Conservation (phyloP, 2,113 vertebrate genomes). For the Urocolius indicus region DNA sequence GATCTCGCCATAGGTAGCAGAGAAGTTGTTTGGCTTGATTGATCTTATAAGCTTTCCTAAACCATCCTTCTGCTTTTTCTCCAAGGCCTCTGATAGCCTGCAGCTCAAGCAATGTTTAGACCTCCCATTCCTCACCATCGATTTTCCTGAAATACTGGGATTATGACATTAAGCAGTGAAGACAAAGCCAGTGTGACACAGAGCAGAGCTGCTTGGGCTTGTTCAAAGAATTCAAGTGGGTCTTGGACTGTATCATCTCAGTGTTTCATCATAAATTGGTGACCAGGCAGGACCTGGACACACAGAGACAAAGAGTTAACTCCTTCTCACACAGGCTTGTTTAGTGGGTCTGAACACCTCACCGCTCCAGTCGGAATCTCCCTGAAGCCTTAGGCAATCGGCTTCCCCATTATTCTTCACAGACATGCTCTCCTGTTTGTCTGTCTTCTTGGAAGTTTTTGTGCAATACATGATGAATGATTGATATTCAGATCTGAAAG, state of each 20-base stretch:
- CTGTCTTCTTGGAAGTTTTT: slow-evolving; percentile 29
- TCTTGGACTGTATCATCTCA: neutral
- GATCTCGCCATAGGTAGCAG: neutral
- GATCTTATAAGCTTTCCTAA: neutral
- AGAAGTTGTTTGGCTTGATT: neutral
- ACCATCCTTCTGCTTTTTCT: neutral
- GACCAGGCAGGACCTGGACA: neutral
- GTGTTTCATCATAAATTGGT: neutral
- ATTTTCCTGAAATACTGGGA: neutral
- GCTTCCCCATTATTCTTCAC: neutral
- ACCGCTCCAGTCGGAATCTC: neutral
- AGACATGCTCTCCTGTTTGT: neutral
- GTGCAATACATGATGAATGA: neutral
- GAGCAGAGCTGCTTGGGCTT: neutral
- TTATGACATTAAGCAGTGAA: rapidly evolving
- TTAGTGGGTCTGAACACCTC: neutral
- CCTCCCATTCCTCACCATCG: neutral
- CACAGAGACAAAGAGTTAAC: neutral
- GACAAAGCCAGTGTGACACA: neutral
- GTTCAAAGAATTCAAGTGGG: neutral
- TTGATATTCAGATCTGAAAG: neutral
- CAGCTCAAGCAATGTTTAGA: neutral
- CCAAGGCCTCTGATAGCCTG: neutral
- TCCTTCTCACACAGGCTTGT: neutral
- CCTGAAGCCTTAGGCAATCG: neutral